Evolutionary conservation across 2,797 vertebrate genomes (phyloP).

Genomic region (Pempheris klunzingeri): DNA sequence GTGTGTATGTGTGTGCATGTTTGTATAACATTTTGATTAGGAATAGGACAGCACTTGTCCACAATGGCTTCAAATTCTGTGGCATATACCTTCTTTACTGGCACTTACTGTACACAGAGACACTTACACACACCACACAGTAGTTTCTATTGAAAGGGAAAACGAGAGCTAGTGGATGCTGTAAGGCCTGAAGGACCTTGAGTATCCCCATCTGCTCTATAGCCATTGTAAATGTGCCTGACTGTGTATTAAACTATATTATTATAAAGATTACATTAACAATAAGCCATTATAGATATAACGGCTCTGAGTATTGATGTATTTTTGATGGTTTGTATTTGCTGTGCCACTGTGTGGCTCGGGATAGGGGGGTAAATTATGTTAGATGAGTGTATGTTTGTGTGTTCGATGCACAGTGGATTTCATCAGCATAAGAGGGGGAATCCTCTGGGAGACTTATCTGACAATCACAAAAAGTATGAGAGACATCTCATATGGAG

Average conservation of each 20-base stretch:
- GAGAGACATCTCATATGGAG: constrained; percentile 20
- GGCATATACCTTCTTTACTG: constrained; percentile 52
- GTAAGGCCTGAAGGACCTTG: constrained; percentile 30
- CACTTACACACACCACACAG: constrained; percentile 20
- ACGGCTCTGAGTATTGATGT: constrained; percentile 60
- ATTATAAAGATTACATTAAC: constrained; percentile 57
- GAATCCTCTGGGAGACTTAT: constrained; percentile 42
- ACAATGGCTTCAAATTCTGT: constrained; percentile 47
- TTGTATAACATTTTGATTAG: constrained; percentile 64
- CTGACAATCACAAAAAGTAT: constrained; percentile 65
- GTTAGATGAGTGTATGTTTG: constrained; percentile 77
- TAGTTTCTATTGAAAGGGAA: constrained; percentile 41
- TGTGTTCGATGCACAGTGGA: constrained; percentile 59
- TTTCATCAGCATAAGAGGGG: constrained; percentile 47
- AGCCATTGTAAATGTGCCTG: constrained; percentile 83
- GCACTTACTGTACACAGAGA: constrained; percentile 52
- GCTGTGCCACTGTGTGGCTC: constrained; percentile 86
- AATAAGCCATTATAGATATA: constrained; percentile 72
- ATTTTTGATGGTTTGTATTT: constrained; percentile 74
- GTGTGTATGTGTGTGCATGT: constrained; percentile 21
- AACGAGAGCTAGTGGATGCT: constrained; percentile 28
- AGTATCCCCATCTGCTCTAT: constrained; percentile 61
- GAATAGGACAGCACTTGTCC: constrained; percentile 46
- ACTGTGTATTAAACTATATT: constrained; percentile 76
- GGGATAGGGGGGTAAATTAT: constrained; percentile 82